A percentile compares a stretch with the other conserved stretches of the same genome.
Conservation (phyloP, 2,797 vertebrate genomes). For the Chelmon rostratus region DNA sequence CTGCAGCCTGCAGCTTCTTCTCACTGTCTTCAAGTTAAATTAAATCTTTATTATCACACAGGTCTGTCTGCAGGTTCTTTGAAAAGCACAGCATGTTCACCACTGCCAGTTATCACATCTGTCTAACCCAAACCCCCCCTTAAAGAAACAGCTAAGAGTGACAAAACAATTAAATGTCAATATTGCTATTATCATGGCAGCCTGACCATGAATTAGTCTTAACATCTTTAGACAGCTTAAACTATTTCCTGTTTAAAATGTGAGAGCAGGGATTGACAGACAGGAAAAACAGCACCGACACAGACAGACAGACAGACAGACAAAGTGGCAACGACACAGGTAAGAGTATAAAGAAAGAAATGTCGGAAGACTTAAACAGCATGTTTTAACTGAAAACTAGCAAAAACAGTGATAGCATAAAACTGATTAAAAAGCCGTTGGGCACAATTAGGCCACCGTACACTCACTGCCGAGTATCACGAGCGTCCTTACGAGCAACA, state of each 20-base stretch:
- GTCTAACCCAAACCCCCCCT: neutral
- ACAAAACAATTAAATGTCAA: neutral
- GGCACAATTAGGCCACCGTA: neutral
- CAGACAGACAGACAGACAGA: neutral
- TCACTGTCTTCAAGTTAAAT: neutral
- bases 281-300: neutral
- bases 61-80: neutral
- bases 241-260: constrained; percentile 5
- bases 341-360: too few relatives aligned
- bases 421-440: neutral
- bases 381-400: neutral
- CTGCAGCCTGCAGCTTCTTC: neutral
- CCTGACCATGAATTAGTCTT: neutral
- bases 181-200: neutral
- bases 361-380: too few relatives aligned
- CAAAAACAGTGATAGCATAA: neutral
- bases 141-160: neutral
- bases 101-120: neutral
- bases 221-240: neutral
- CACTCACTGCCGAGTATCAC: neutral
- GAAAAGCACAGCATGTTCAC: neutral
- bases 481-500: neutral
- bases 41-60: neutral
- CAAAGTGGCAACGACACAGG: neutral
- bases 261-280: neutral